A percentile compares a stretch with the other conserved stretches of the same genome.
These are phyloP conservation scores for Gracilinanus agilis DNA, from an alignment of 2,113 vertebrate genomes.

Conservation along the genomic window DNA sequence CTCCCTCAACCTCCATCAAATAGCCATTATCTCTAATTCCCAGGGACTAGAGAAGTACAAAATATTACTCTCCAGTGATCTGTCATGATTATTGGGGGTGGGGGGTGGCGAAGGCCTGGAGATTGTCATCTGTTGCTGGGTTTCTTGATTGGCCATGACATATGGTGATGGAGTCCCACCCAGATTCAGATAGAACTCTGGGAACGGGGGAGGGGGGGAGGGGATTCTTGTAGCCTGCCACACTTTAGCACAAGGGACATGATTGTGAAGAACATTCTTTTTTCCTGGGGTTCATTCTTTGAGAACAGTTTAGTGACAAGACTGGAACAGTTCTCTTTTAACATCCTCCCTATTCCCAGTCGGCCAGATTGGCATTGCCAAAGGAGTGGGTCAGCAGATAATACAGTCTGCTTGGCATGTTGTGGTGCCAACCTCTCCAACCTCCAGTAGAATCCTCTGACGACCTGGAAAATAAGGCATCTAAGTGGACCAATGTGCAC, in stretches of 20 bases:
- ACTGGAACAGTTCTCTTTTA: neutral
- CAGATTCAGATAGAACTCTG: neutral
- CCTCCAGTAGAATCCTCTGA: neutral
- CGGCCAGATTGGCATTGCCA: neutral
- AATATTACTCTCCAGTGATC: neutral
- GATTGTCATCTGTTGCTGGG: neutral
- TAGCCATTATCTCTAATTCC: neutral
- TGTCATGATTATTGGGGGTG: neutral
- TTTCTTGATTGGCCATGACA: neutral
- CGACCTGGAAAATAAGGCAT: neutral
- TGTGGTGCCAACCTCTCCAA: neutral
- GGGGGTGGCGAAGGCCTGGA: too few species aligned
- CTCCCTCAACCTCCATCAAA: neutral
- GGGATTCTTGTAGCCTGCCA: neutral
- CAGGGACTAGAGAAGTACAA: conserved; percentile 4
- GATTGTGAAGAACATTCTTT: neutral
- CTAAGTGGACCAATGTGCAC: neutral
- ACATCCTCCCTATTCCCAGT: neutral
- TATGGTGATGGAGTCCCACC: neutral
- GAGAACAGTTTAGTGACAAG: neutral
- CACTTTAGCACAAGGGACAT: neutral
- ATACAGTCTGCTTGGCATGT: neutral
- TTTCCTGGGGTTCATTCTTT: neutral
- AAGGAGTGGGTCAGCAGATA: neutral
- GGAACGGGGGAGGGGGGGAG: neutral